These are phyloP conservation scores for Panthera tigris DNA, from an alignment of 2,113 vertebrate genomes.

Conservation along the genomic window DNA sequence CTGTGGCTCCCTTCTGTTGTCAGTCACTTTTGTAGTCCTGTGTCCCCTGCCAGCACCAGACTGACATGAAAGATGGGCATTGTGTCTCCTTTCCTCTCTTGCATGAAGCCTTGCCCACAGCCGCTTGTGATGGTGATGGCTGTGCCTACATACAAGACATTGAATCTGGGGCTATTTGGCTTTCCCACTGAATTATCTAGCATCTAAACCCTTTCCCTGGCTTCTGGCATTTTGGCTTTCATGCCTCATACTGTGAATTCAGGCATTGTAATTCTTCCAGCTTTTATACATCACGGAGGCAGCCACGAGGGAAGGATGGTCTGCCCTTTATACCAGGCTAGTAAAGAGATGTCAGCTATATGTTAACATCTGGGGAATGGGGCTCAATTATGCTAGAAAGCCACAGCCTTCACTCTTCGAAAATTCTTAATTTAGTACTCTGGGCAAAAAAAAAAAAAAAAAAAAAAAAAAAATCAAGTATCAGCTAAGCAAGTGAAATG, in stretches of 20 bases:
- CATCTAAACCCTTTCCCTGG: not conserved
- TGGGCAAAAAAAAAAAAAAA: not conserved
- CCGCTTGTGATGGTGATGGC: not conserved
- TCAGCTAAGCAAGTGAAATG: conserved; percentile 39
- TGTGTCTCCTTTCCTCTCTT: not conserved
- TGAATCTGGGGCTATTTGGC: not conserved
- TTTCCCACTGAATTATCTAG: not conserved
- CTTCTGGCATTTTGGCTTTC: conserved; percentile 7
- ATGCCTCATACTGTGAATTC: not conserved
- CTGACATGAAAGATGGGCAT: not conserved
- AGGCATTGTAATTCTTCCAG: not conserved
- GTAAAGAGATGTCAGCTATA: not conserved
- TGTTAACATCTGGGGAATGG: not conserved
- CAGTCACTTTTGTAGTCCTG: not conserved
- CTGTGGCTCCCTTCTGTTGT: not conserved
- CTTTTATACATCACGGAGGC: not conserved
- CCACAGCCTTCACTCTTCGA: not conserved
- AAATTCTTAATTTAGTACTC: conserved; percentile 50
- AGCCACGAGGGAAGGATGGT: not conserved
- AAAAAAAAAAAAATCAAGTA: not conserved
- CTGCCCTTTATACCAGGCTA: not conserved
- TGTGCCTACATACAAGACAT: not conserved
- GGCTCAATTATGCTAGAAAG: not conserved
- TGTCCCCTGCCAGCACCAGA: not conserved
- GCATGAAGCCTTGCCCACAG: not conserved